Base-by-base conservation (phyloP, 2,797 vertebrate genomes). In the Pseudochromis fuscus region DNA sequence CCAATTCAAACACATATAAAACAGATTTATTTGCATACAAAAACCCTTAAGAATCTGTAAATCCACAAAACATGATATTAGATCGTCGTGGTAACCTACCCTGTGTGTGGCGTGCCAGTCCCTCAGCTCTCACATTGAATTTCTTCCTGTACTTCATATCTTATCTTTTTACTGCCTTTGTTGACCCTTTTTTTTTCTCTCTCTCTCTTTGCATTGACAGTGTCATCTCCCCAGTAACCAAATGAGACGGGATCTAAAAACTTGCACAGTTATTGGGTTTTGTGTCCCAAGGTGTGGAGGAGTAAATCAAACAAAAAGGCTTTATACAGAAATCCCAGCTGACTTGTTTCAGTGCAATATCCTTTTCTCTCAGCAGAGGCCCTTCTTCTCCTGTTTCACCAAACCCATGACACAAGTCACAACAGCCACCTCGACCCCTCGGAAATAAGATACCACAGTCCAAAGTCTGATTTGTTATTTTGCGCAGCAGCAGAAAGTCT, bases 311-410 rank as follows among this genome's bases (percentile, higher is more conserved):
- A 15, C 10, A n/a, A 45, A 35, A 46, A 24, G 7, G 33, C 19
- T 19, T n/a, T 21, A 19, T 10, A 1, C 19, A 50, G 7, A 5
- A 0, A 25, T 50, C 16, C 12, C n/a, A 49, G 30, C 23, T n/a
- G n/a, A n/a, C n/a, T n/a, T n/a, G n/a, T n/a, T n/a, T n/a, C 2
- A 38, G 18, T 62, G 52, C 53, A 82, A 8, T 21, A 46, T 52
- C 19, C 0, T 18, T 2, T 38, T 16, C 30, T 16, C 28, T 48
- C 64, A 66, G 70, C 56, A 66, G 63, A 66, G 25, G 49, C 7
- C 51, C 42, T 49, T n/a, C 40, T 12, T 40, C 30, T 16, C 50
- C 35, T 7, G 25, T 40, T 46, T 73, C 13, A 61, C 50, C 42
- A 48, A 58, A 24, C 40, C 38, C 27, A 27, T 42, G n/a, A 44